A percentile compares a stretch with the other conserved stretches of the same genome.
phyloP scores from a whole-genome alignment of 2,888 invertebrate species.

The Acrobeloides nanus region DNA sequence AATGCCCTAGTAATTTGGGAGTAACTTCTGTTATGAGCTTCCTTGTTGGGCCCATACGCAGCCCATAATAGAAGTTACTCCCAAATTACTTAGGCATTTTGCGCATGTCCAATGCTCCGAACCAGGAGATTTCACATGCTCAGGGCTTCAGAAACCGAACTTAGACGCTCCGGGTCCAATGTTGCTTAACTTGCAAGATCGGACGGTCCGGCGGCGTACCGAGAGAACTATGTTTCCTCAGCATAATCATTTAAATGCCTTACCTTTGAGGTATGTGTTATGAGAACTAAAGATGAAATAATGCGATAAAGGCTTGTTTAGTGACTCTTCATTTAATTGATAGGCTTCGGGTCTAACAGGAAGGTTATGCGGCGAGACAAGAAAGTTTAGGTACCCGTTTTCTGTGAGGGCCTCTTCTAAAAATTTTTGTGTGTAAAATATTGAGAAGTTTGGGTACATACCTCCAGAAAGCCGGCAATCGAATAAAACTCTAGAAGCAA shows the following conservation, averaged over 20 bases:
- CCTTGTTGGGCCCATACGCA: no score
- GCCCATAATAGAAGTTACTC: no score
- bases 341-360: slow-evolving; percentile 96
- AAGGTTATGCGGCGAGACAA: slow-evolving; percentile 83
- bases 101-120: no score
- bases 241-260: slow-evolving; percentile 3
- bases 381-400: slow-evolving; percentile 89
- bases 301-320: slow-evolving; percentile 41
- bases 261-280: slow-evolving; percentile 43
- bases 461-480: slow-evolving; percentile 15
- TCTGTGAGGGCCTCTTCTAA: slow-evolving; percentile 66
- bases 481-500: slow-evolving; percentile 14
- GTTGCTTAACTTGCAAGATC: no score
- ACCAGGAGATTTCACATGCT: no score
- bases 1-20: no score
- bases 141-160: no score
- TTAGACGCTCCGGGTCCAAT: no score
- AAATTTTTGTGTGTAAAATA: slow-evolving; percentile 1
- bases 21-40: no score
- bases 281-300: slow-evolving; percentile 48
- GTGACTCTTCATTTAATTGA: slow-evolving; percentile 58
- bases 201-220: no score
- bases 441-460: background rate
- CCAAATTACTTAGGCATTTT: no score
- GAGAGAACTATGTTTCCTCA: no score